Evolutionary conservation across 2,113 vertebrate species (phyloP).

Genomic region (Colaptes auratus): DNA sequence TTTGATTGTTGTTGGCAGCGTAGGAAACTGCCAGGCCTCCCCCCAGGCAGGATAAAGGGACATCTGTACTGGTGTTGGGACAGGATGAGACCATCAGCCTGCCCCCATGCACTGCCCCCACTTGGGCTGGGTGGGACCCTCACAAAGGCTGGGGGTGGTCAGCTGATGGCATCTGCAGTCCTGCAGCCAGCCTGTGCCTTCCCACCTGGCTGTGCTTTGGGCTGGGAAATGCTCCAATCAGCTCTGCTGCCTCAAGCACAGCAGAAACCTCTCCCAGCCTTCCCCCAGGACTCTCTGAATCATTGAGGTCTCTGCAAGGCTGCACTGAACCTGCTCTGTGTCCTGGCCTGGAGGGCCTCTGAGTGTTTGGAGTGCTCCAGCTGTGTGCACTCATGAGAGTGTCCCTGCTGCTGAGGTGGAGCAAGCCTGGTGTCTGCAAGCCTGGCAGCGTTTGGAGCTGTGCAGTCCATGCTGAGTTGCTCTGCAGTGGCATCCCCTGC

Average conservation of each 20-base stretch:
- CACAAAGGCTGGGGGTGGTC: neutral
- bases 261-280: neutral
- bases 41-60: neutral
- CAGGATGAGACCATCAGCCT: neutral
- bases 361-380: neutral
- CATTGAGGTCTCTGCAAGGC: neutral
- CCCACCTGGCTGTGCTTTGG: neutral
- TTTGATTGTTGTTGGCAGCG: neutral
- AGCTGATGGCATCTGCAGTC: neutral
- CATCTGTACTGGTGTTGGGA: neutral
- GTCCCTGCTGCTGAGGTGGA: neutral
- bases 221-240: neutral
- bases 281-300: neutral
- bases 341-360: neutral
- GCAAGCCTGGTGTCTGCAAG: neutral
- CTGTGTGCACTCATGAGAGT: neutral
- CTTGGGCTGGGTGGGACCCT: neutral
- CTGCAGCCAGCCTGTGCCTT: neutral
- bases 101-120: rapidly evolving
- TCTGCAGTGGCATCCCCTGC: neutral
- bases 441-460: neutral
- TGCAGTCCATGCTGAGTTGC: neutral
- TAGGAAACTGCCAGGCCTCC: neutral
- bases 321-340: neutral
- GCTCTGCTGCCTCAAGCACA: neutral